Evolutionary conservation across 1,140 invertebrate genomes (phyloP).

Genomic region (Sitodiplosis mosellana): DNA sequence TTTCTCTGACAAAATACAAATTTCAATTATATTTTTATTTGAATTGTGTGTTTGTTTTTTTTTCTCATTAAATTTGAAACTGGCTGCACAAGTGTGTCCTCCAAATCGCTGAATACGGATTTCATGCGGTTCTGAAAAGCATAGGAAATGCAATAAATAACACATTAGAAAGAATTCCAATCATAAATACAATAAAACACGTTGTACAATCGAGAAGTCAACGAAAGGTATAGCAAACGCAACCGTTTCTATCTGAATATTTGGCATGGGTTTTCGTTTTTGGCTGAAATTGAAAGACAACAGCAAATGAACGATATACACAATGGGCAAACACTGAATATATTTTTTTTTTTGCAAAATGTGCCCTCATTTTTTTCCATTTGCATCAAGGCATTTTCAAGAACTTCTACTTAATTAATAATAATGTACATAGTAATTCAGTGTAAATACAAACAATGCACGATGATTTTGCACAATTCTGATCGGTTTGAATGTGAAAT

Average conservation of each 20-base stretch:
- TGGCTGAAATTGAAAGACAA: neutral
- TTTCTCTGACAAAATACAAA: neutral
- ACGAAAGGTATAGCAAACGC: neutral
- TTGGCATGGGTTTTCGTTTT: neutral
- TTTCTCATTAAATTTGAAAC: neutral
- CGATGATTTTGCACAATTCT: neutral
- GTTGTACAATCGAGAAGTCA: slow-evolving; percentile 17
- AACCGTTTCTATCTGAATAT: neutral
- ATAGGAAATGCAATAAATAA: slow-evolving; percentile 24
- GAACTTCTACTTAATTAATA: too few relatives aligned
- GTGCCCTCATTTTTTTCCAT: too few relatives aligned
- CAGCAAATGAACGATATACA: too few relatives aligned
- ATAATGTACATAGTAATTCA: too few relatives aligned
- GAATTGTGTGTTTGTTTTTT: too few relatives aligned
- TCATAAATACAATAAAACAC: slow-evolving; percentile 22
- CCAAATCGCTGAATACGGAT: slow-evolving; percentile 25
- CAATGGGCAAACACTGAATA: too few relatives aligned
- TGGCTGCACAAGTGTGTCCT: slow-evolving; percentile 12
- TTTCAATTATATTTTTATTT: too few relatives aligned
- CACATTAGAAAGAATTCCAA: slow-evolving; percentile 21
- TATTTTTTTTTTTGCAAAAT: too few relatives aligned
- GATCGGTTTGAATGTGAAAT: too few relatives aligned
- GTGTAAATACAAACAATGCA: too few relatives aligned
- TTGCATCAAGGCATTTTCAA: too few relatives aligned
- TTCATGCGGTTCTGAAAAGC: slow-evolving; percentile 18